These are phyloP conservation scores for Sinosuthora webbiana DNA, from an alignment of 2,113 vertebrate genomes.

Conservation along the genomic window DNA sequence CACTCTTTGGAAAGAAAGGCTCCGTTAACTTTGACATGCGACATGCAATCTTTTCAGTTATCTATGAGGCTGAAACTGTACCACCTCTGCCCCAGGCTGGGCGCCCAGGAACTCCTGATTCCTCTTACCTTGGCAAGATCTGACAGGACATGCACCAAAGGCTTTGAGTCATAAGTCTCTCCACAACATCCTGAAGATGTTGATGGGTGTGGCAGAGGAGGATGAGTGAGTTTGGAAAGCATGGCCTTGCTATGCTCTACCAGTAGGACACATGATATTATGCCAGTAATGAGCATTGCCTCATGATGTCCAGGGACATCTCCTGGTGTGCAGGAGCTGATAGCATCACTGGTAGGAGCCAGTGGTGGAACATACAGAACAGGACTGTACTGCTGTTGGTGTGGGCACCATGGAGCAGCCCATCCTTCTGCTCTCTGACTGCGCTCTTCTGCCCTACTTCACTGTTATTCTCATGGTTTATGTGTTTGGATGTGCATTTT, in stretches of 20 bases:
- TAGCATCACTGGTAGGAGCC: neutral
- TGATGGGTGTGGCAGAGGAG: neutral
- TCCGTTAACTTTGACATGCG: neutral
- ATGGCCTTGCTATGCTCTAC: neutral
- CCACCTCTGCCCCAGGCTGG: neutral
- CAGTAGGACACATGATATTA: neutral
- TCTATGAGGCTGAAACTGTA: neutral
- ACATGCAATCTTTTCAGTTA: neutral
- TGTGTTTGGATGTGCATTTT: neutral
- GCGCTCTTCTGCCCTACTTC: neutral
- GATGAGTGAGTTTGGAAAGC: neutral
- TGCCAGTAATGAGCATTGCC: neutral
- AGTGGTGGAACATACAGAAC: neutral
- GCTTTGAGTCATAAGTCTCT: neutral
- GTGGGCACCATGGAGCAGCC: accelerated
- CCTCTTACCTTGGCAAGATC: neutral
- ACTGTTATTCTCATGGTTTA: neutral
- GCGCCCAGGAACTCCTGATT: neutral
- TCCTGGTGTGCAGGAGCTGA: neutral
- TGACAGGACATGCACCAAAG: neutral
- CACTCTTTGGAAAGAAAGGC: neutral
- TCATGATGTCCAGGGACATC: neutral
- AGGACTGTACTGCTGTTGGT: neutral
- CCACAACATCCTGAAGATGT: neutral
- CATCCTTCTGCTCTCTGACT: neutral